Conservation (phyloP, 2,113 vertebrate species). For the Noturus placidus region DNA sequence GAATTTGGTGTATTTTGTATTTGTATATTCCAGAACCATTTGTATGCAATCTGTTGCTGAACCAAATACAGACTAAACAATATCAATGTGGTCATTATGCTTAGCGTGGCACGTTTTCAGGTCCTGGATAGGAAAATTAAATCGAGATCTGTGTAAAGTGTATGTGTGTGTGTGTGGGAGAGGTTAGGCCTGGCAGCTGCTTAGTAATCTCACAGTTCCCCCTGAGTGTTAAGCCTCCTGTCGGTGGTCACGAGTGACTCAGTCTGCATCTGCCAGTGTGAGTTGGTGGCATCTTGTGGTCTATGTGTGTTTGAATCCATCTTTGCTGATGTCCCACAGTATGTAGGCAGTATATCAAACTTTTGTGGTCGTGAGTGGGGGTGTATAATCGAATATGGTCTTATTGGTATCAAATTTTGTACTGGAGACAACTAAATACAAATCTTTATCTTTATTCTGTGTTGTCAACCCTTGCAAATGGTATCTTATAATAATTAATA, state of each 20-base stretch:
- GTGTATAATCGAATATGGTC: not conserved
- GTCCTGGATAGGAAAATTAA: slow-evolving; percentile 1
- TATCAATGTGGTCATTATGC: not conserved
- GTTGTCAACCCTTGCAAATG: too few species aligned
- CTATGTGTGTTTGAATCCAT: slow-evolving; percentile 7
- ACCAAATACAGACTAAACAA: not conserved
- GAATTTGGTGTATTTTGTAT: slow-evolving; percentile 1
- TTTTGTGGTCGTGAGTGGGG: slow-evolving; percentile 8
- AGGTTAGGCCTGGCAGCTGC: slow-evolving; percentile 35
- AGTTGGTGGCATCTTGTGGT: slow-evolving; percentile 46
- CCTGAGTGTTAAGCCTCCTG: slow-evolving; percentile 41
- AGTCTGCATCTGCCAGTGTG: slow-evolving; percentile 48
- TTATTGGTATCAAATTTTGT: not conserved
- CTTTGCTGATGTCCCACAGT: not conserved
- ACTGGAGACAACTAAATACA: not conserved
- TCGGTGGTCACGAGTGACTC: slow-evolving; percentile 50
- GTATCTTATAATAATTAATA: too few species aligned
- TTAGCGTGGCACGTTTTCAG: not conserved
- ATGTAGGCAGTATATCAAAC: slow-evolving; percentile 39
- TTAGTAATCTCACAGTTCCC: slow-evolving; percentile 51
- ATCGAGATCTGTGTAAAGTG: not conserved
- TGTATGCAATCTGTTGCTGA: slow-evolving; percentile 6
- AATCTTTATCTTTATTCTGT: not conserved
- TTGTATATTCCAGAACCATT: not conserved
- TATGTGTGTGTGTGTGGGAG: not conserved